Evolutionary conservation across 1,140 invertebrate species (phyloP).

Genomic region (Melipona quadrifasciata): DNA sequence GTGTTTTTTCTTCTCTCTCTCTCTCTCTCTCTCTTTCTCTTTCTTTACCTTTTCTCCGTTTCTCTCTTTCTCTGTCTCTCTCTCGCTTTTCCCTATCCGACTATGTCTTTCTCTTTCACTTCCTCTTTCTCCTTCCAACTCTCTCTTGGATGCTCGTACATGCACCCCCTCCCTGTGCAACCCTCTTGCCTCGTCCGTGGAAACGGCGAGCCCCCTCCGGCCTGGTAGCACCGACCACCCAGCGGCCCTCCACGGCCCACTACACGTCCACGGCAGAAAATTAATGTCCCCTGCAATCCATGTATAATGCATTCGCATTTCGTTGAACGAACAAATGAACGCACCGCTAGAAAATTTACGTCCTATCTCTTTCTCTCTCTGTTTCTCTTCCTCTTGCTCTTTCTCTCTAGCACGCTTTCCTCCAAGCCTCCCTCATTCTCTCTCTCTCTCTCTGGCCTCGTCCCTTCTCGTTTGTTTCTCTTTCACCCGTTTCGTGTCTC

Average conservation of each 20-base stretch:
- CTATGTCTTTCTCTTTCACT: slow-evolving; percentile 13
- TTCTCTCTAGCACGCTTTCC: neutral
- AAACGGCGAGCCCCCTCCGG: slow-evolving; percentile 52
- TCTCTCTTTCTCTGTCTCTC: slow-evolving; percentile 33
- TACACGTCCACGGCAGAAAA: slow-evolving; percentile 81
- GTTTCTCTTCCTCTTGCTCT: slow-evolving; percentile 2
- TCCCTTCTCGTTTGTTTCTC: slow-evolving; percentile 19
- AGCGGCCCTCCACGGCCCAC: slow-evolving; percentile 72
- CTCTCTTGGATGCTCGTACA: slow-evolving; percentile 30
- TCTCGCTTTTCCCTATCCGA: neutral
- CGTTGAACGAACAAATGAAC: slow-evolving; percentile 80
- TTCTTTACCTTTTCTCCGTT: neutral
- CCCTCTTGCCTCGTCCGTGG: slow-evolving; percentile 55
- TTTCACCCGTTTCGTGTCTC: slow-evolving; percentile 5
- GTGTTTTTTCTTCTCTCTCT: slow-evolving; percentile 37
- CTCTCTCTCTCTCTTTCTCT: slow-evolving; percentile 19
- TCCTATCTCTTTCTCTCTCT: slow-evolving; percentile 59
- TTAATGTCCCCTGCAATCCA: slow-evolving; percentile 83
- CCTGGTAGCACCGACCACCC: slow-evolving; percentile 49
- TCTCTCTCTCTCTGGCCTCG: neutral
- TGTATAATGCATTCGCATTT: slow-evolving; percentile 82
- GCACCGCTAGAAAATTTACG: slow-evolving; percentile 81
- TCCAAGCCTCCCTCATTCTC: too few species aligned
- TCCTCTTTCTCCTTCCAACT: slow-evolving; percentile 19
- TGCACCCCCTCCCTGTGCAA: slow-evolving; percentile 35